These are phyloP conservation scores for Champsocephalus gunnari DNA, from an alignment of 2,797 vertebrate genomes.

Conservation along the genomic window DNA sequence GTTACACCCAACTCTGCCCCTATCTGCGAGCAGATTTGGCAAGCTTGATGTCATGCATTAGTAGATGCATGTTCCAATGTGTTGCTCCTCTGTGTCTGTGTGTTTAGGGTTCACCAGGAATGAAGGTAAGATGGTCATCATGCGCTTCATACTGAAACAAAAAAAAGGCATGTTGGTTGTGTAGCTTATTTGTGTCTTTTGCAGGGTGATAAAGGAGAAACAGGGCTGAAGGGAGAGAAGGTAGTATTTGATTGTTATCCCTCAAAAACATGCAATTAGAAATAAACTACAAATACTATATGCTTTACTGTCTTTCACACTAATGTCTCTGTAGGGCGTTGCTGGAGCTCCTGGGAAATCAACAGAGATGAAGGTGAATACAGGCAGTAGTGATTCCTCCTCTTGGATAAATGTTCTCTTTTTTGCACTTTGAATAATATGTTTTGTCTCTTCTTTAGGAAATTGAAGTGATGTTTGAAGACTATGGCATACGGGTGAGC, in stretches of 20 bases:
- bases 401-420: slow-evolving; percentile 1
- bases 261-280: slow-evolving; percentile 14
- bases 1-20: neutral
- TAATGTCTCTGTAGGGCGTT: slow-evolving; percentile 80
- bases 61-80: slow-evolving; percentile 60
- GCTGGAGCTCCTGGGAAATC: slow-evolving; percentile 81
- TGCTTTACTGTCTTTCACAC: slow-evolving; percentile 27
- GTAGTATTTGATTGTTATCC: slow-evolving; percentile 58
- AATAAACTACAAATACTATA: slow-evolving; percentile 30
- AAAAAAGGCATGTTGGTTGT: neutral
- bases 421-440: slow-evolving; percentile 22
- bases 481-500: slow-evolving; percentile 90
- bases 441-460: slow-evolving; percentile 79
- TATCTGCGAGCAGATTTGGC: slow-evolving; percentile 9
- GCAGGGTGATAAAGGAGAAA: slow-evolving; percentile 85
- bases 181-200: slow-evolving; percentile 42
- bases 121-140: slow-evolving; percentile 76
- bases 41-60: slow-evolving; percentile 54
- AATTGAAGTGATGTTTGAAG: slow-evolving; percentile 90
- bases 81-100: slow-evolving; percentile 62
- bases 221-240: slow-evolving; percentile 80
- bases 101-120: slow-evolving; percentile 82
- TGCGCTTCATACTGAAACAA: slow-evolving; percentile 8
- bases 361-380: slow-evolving; percentile 87
- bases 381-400: slow-evolving; percentile 15